Evolutionary conservation across 2,888 invertebrate species (phyloP).

Genomic region (Polyommatus icarus): DNA sequence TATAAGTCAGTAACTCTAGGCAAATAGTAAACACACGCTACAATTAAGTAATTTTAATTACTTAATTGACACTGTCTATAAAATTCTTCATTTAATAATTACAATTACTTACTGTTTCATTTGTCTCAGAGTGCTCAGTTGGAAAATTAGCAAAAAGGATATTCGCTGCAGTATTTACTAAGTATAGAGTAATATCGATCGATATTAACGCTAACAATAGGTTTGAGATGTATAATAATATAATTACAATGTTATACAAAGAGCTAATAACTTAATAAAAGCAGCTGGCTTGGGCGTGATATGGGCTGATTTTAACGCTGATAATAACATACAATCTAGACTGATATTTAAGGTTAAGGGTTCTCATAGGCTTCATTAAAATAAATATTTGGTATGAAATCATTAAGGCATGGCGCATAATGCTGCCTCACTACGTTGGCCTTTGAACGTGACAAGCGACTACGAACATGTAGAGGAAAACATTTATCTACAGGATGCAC

Average conservation of each 20-base stretch:
- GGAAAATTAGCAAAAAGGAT: neutral
- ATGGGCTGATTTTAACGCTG: neutral
- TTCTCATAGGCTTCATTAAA: neutral
- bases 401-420: too few species aligned
- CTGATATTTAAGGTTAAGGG: neutral
- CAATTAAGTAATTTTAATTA: too few species aligned
- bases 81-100: too few species aligned
- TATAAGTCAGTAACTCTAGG: neutral
- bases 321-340: neutral
- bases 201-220: conserved; percentile 5
- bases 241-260: conserved; percentile 13
- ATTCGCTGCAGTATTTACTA: neutral
- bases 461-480: too few species aligned
- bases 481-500: too few species aligned
- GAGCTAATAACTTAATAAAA: neutral
- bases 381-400: too few species aligned
- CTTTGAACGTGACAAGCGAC: too few species aligned
- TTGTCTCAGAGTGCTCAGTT: too few species aligned
- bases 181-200: neutral
- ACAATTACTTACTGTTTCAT: too few species aligned
- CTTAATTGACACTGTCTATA: too few species aligned
- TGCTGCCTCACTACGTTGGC: too few species aligned
- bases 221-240: neutral
- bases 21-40: too few species aligned
- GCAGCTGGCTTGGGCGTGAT: conserved; percentile 9